phyloP scores from a whole-genome alignment of 2,888 invertebrate species.

The Azorinus chamasolen region DNA sequence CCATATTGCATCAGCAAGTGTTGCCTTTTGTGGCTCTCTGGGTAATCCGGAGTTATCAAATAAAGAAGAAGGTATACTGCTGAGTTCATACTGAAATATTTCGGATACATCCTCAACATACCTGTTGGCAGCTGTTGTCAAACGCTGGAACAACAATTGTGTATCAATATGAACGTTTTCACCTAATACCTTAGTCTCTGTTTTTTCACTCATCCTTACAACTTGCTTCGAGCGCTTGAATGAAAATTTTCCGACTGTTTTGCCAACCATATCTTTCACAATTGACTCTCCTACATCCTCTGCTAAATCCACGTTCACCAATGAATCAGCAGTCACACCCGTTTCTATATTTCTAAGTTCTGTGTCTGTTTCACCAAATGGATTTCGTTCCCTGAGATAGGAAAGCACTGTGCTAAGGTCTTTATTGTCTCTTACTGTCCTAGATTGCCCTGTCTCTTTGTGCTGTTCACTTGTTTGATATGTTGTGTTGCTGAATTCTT shows the following conservation, averaged over 20 bases:
- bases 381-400: slow-evolving; percentile 42
- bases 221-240: slow-evolving; percentile 29
- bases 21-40: not conserved
- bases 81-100: not conserved
- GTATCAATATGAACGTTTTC: not conserved
- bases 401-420: slow-evolving; percentile 33
- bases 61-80: not conserved
- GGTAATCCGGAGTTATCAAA: not conserved
- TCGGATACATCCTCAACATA: not conserved
- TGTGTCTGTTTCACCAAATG: slow-evolving; percentile 20
- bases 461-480: slow-evolving; percentile 59
- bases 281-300: slow-evolving; percentile 2
- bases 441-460: slow-evolving; percentile 44
- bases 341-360: slow-evolving; percentile 54
- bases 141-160: not conserved
- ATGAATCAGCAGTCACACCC: slow-evolving; percentile 41
- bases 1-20: not conserved
- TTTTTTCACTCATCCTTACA: slow-evolving; percentile 36
- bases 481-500: slow-evolving; percentile 42
- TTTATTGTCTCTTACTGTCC: slow-evolving; percentile 34
- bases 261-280: slow-evolving; percentile 50
- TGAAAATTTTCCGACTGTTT: slow-evolving; percentile 13
- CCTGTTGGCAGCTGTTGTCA: not conserved
- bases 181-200: not conserved
- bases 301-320: slow-evolving; percentile 23